Evolutionary conservation across 2,113 vertebrate species (phyloP).

Genomic region (Anoura caudifer): DNA sequence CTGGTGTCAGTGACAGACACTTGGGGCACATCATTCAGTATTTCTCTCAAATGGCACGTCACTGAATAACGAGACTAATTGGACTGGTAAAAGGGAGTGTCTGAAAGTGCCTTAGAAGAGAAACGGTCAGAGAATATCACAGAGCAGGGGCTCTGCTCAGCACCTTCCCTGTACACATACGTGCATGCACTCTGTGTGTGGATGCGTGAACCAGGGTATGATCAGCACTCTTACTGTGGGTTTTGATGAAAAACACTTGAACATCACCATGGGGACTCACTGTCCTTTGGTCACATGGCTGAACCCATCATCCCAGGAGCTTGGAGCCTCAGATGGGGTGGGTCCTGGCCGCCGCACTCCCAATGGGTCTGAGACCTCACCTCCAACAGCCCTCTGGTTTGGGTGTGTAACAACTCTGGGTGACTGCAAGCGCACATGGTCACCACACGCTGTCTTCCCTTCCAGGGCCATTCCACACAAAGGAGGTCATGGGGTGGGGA

Average conservation of each 20-base stretch:
- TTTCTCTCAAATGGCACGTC: background rate
- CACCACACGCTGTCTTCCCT: background rate
- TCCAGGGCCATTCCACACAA: no score
- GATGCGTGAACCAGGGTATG: fast-evolving
- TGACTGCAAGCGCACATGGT: background rate
- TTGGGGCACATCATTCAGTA: fast-evolving
- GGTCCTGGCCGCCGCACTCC: background rate
- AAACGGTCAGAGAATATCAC: fast-evolving
- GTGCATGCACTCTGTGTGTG: fast-evolving
- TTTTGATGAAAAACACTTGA: background rate
- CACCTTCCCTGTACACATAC: fast-evolving
- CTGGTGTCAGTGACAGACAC: background rate
- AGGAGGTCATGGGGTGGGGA: background rate
- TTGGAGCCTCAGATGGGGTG: fast-evolving
- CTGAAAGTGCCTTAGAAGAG: background rate
- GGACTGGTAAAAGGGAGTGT: background rate
- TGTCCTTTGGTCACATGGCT: no score
- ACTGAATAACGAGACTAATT: background rate
- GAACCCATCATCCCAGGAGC: background rate
- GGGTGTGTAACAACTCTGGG: background rate
- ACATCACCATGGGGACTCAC: background rate
- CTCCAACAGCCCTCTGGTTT: background rate
- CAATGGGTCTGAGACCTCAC: background rate
- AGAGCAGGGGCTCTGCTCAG: background rate
- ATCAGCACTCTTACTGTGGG: background rate